phyloP scores from a whole-genome alignment of 1,140 invertebrate genomes.

The Drosophila malerkotliana region DNA sequence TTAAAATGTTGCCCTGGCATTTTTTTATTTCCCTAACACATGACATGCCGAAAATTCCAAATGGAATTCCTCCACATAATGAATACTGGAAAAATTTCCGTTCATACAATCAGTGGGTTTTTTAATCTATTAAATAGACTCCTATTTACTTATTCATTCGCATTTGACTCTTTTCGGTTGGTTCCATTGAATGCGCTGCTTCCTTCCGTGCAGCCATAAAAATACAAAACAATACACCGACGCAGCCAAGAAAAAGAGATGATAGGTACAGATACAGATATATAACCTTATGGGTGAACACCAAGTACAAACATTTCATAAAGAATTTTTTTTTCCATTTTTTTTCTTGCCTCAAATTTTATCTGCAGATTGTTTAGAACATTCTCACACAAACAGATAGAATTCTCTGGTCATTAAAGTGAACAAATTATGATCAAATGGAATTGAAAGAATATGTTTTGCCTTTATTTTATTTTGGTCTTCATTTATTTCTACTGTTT shows the following conservation, averaged over 20 bases:
- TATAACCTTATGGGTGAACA: conserved; percentile 23
- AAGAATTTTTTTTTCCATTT: conserved; percentile 27
- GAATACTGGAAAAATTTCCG: conserved; percentile 8
- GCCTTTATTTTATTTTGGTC: conserved; percentile 24
- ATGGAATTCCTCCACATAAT: conserved; percentile 18
- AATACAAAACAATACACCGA: conserved; percentile 28
- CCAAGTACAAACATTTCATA: conserved; percentile 24
- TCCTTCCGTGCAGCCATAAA: conserved; percentile 66
- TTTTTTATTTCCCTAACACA: conserved; percentile 6
- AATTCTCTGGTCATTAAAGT: conserved; percentile 55
- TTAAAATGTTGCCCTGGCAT: conserved; percentile 23
- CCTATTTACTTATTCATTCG: conserved; percentile 18
- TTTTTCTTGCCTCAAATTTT: background rate
- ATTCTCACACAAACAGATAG: conserved; percentile 4
- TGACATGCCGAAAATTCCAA: conserved; percentile 20
- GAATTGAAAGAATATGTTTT: conserved; percentile 32
- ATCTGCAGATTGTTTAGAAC: conserved; percentile 64
- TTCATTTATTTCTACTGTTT: conserved; percentile 38
- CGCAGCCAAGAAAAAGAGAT: conserved; percentile 6
- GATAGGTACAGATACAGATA: conserved; percentile 14
- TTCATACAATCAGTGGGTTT: conserved; percentile 23
- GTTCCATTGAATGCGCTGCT: conserved; percentile 67
- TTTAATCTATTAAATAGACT: conserved; percentile 11
- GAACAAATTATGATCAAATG: conserved; percentile 65
- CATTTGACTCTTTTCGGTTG: conserved; percentile 28